Base-by-base conservation (phyloP, 2,113 vertebrate species). In the Macroglossus sobrinus region DNA sequence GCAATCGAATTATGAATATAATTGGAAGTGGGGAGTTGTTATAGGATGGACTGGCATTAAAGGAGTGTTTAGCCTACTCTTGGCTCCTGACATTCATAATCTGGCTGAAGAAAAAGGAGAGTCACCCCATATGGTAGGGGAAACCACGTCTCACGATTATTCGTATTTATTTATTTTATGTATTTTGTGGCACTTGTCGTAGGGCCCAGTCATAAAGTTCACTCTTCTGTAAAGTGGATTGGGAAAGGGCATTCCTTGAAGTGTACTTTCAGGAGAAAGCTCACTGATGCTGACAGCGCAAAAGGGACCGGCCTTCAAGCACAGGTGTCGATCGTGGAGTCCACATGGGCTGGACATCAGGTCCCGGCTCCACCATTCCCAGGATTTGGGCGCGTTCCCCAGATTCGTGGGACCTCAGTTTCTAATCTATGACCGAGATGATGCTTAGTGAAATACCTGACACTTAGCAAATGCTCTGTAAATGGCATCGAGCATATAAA, bases 1-100 rank as follows among this genome's bases (percentile, higher is more conserved):
- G 71, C 68, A 80, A 21, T 84, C 47, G 0, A 96, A 16, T 59
- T 96, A 91, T 57, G 89, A 97, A 7, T 97, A 96, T 38, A 93
- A 90, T 13, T 98, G 97, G 97, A 94, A 24, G 28, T 96, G 94
- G 91, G 97, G 81, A 33, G 1, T 93, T 15, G 64, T 97, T 15
- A 90, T 97, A 0, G 9, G 93, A 0, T 98, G 96, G 91, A 95
- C 97, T 81, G 97, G 97, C 79, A 89, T 97, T 66, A 97, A 93
- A 94, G 97, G 97, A 15, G 35, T 92, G 92, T 95, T 96, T 19
- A 97, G 30, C 13, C 72, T 98, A 76, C 91, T 98, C 64, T 50
- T 97, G 40, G 86, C 97, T 81, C 97, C 97, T 4, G 94, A 96
- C 21, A 18, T 97, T 57, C 80, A 96, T 87, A 97, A 96, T 80